Base-by-base conservation (phyloP, 1,140 invertebrate genomes). In the Drosophila pachea region DNA sequence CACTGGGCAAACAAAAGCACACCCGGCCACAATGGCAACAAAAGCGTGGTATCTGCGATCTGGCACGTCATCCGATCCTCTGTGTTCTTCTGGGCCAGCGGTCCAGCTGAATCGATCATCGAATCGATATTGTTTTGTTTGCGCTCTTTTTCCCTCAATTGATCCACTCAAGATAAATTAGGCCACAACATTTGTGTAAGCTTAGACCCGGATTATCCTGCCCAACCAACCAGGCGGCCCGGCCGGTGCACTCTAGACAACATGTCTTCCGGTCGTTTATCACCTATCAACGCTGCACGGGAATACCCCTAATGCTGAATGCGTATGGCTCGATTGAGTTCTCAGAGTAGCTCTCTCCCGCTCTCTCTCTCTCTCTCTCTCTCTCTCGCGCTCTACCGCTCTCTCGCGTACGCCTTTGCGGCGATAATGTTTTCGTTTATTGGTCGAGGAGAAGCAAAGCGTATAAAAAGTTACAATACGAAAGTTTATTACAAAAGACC, bases 121-220 rank as follows among this genome's bases (percentile, higher is more conserved):
- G 11, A 11, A 47, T 48, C 29, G 50, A 58, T 70, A 63, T 49
- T 52, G 42, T 61, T 55, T 50, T 50, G 60, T 36, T 61, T 36
- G 40, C 11, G n/a, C 58, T 49, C 42, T 55, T 52, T 69, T 70
- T 70, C 47, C 54, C 31, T 62, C 65, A 76, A 78, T 78, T 78
- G 81, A 84, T 84, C 81, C 76, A 84, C 81, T 84, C 81, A 86
- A 74, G 73, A 84, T 84, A 86, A 81, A 81, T 86, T 84, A 81
- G 61, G 56, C 70, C 73, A 76, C 79, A 78, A 86, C 78, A 83
- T 75, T 74, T 83, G 76, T 86, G 76, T 74, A 84, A 86, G 81
- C 76, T 81, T 81, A 86, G 65, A 56, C 79, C 33, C 6, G 12
- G 78, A 71, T 78, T 70, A 70, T 70, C 72, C 68, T 38, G 22